Percentiles rank a stretch among this genome's conserved stretches.
Conservation (phyloP, 2,888 invertebrate species). For the Mesochorus sp. region DNA sequence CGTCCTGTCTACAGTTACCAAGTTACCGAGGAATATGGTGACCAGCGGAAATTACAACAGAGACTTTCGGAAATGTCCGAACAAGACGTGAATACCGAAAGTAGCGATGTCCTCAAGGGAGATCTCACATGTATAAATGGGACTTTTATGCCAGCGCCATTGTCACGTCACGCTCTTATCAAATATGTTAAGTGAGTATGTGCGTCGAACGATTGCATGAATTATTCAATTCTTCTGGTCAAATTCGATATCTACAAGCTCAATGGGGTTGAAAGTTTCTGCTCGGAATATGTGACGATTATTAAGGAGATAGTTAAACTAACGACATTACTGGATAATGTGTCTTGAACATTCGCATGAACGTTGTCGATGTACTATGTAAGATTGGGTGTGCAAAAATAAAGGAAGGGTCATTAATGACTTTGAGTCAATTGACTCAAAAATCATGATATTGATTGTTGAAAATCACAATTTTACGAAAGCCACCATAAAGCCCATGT, state of each 20-base stretch:
- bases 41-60: slow-evolving; percentile 13
- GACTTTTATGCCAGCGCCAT: slow-evolving; percentile 78
- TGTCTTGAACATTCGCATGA: no score
- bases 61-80: slow-evolving; percentile 1
- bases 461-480: no score
- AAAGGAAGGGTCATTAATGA: no score
- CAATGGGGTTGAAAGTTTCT: no score
- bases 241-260: not conserved
- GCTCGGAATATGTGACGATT: no score
- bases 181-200: slow-evolving; percentile 80
- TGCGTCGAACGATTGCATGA: slow-evolving; percentile 32
- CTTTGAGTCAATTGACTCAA: no score
- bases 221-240: slow-evolving; percentile 41
- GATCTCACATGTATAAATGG: slow-evolving; percentile 80
- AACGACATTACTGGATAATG: no score
- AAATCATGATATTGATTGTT: no score
- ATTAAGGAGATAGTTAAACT: no score
- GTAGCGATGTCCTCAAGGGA: slow-evolving; percentile 62
- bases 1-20: slow-evolving; percentile 5
- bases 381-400: no score
- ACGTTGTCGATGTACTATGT: no score
- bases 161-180: slow-evolving; percentile 77
- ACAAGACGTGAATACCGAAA: slow-evolving; percentile 20
- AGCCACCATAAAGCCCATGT: no score
- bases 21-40: not conserved